Conservation (phyloP, 1,140 invertebrate species). For the Linepithema humile region DNA sequence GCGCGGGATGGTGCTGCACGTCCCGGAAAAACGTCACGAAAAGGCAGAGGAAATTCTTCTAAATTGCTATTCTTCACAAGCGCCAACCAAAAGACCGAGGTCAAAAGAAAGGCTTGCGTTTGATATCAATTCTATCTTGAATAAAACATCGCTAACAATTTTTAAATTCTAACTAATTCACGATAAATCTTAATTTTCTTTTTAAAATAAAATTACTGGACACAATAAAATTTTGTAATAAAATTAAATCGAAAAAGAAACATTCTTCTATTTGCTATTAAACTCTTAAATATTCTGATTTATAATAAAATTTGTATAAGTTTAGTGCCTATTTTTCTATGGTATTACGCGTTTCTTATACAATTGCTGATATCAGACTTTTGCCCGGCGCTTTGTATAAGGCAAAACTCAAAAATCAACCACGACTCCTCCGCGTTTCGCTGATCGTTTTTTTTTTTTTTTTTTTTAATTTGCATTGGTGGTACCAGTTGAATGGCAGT, state of each 20-base stretch:
- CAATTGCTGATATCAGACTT: neutral
- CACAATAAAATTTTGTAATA: too few species aligned
- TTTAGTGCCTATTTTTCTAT: neutral
- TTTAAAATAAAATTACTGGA: too few species aligned
- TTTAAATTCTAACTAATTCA: too few species aligned
- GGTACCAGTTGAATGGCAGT: constrained; percentile 54
- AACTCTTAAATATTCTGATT: neutral
- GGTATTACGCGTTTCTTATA: neutral
- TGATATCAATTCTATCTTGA: too few species aligned
- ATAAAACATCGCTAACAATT: too few species aligned
- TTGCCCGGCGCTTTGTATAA: neutral
- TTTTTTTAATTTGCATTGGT: constrained; percentile 19
- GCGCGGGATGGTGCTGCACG: neutral
- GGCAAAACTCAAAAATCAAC: constrained; percentile 19
- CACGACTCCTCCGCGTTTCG: neutral
- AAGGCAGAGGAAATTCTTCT: neutral
- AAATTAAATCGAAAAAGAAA: too few species aligned
- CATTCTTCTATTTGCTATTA: too few species aligned
- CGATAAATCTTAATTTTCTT: too few species aligned
- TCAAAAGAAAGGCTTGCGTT: too few species aligned
- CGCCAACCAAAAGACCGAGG: neutral
- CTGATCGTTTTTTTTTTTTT: neutral
- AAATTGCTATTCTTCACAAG: neutral
- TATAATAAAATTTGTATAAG: neutral
- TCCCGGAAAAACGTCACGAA: neutral